Base-by-base conservation (phyloP, 1,140 invertebrate species). In the Halesus radiatus region DNA sequence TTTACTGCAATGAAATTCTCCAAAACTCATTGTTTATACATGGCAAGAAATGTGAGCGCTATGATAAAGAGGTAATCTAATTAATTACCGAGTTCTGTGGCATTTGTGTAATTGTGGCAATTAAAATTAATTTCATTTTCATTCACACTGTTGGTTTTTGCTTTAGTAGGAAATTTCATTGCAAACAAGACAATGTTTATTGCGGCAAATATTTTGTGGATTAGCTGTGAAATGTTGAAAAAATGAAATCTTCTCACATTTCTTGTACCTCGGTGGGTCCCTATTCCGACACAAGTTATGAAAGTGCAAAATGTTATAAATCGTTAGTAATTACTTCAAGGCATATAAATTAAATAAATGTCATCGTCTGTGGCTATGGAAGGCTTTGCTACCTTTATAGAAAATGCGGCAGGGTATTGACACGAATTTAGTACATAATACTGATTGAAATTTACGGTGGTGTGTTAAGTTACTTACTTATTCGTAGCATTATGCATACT, bases 91-190 rank as follows among this genome's bases (percentile, higher is more conserved):
- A 26, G 16, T 66, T 66, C 8, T 52, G 26, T 54, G 8, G 54
- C 73, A 37, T n/a, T 74, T 58, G 50, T 56, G 70, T 68, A 68
- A 73, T 53, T 26, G 13, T 29, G 20, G 10, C 54, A 60, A 75
- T 75, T 75, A 75, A 58, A 75, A 45, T 37, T 29, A 58, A 75
- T 75, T 75, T 75, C 56, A 37, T n/a, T 75, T 75, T 75, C 54
- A 32, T 37, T 22, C 73, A 32, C 73, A 13, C 32, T 74, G 23
- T 26, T 74, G 50, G 22, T 23, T 72, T n/a, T 72, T 72, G 10
- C 68, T 52, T 8, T 26, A 53, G 68, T 72, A 45, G 37, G 37
- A 45, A 22, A 72, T 52, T 52, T 72, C 26, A 72, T 72, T 53
- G 53, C 68, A 72, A 66, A 52, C 32, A 32, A 16, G 20, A 16